A percentile compares a stretch with the other conserved stretches of the same genome.
Conservation (phyloP, 2,888 invertebrate species). For the Ephialtes manifestator region DNA sequence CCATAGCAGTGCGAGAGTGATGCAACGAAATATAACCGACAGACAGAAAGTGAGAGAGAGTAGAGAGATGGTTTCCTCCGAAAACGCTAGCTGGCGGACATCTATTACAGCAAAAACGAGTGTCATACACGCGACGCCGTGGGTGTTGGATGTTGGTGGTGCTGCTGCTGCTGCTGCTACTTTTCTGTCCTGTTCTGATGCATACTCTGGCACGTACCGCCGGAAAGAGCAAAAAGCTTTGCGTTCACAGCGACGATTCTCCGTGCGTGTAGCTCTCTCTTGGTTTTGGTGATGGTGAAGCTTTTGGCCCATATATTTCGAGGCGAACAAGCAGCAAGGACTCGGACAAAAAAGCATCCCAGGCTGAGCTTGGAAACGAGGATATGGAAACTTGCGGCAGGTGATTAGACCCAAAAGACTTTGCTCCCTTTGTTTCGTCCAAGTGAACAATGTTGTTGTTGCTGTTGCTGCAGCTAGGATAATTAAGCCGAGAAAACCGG, state of each 20-base stretch:
- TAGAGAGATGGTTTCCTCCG: constrained; percentile 19
- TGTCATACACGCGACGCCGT: constrained; percentile 39
- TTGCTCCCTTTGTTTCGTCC: constrained; percentile 37
- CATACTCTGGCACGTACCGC: constrained; percentile 40
- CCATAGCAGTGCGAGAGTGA: not conserved
- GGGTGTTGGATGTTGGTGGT: constrained; percentile 52
- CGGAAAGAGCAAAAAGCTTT: constrained; percentile 37
- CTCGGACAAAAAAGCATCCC: constrained; percentile 8
- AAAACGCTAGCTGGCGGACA: constrained; percentile 31
- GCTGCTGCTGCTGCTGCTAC: constrained; percentile 4
- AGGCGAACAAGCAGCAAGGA: constrained; percentile 32
- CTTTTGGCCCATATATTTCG: constrained; percentile 26
- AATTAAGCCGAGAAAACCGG: constrained; percentile 71
- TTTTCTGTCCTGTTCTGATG: not conserved
- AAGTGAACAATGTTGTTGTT: constrained; percentile 29
- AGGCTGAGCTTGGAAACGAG: constrained; percentile 7
- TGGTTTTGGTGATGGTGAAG: not conserved
- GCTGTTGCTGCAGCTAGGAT: constrained; percentile 51
- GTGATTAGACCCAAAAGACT: constrained; percentile 68
- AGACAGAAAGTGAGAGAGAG: constrained; percentile 12
- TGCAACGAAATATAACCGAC: constrained; percentile 15
- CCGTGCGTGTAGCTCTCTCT: constrained; percentile 13
- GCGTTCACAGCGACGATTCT: constrained; percentile 9
- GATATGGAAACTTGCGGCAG: constrained; percentile 58
- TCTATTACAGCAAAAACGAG: constrained; percentile 51